phyloP scores from a whole-genome alignment of 2,888 invertebrate genomes.

The Pseudococcus longispinus region DNA sequence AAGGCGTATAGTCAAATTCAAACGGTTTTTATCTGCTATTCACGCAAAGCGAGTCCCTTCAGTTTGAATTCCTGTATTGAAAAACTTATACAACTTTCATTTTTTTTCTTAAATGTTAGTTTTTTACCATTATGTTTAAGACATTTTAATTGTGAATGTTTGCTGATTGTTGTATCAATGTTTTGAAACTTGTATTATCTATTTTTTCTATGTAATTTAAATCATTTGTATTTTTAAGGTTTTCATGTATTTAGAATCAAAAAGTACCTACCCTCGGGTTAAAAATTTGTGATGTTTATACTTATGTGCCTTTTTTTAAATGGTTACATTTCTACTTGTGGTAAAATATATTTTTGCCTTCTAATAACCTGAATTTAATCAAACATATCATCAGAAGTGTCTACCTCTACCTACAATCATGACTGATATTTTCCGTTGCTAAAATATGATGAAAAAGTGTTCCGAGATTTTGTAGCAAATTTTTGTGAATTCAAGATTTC shows the following conservation, averaged over 20 bases:
- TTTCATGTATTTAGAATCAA: too few species aligned
- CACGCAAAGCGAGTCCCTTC: conserved; percentile 44
- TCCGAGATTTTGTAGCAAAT: too few species aligned
- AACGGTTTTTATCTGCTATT: conserved; percentile 46
- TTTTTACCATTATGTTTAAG: conserved; percentile 11
- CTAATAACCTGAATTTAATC: neutral
- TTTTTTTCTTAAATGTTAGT: neutral
- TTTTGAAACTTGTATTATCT: neutral
- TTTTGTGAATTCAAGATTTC: too few species aligned
- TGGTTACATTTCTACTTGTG: neutral
- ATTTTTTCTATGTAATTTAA: neutral
- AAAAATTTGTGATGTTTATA: neutral
- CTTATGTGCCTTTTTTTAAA: neutral
- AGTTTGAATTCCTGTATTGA: conserved; percentile 7
- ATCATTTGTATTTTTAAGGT: neutral
- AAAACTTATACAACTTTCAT: neutral
- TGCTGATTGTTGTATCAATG: neutral
- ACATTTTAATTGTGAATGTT: neutral
- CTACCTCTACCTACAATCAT: too few species aligned
- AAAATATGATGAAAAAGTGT: too few species aligned
- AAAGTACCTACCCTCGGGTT: too few species aligned
- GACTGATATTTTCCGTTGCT: too few species aligned
- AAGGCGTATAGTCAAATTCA: conserved; percentile 38
- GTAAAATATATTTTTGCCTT: neutral
- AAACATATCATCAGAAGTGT: neutral